Percentiles rank a stretch among this genome's conserved stretches.
Evolutionary conservation across 2,888 invertebrate species (phyloP).

Genomic region (Pheosia gnoma): DNA sequence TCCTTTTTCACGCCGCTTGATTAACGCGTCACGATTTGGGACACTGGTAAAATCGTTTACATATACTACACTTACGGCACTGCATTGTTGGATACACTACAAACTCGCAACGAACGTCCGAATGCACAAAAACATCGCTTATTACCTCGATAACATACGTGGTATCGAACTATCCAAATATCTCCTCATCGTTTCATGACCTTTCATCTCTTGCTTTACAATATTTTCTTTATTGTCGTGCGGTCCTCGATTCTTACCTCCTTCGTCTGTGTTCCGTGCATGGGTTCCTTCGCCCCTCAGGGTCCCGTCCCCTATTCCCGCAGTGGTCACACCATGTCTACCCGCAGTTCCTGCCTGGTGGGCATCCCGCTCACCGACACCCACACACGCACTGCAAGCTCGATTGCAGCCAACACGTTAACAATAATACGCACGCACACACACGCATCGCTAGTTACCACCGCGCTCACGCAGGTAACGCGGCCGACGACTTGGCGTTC

Average conservation of each 20-base stretch:
- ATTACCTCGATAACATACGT: slow-evolving; percentile 21
- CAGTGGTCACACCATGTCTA: slow-evolving; percentile 98
- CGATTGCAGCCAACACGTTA: slow-evolving; percentile 79
- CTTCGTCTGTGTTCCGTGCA: slow-evolving; percentile 9
- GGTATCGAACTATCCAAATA: slow-evolving; percentile 33
- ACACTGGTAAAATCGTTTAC: slow-evolving; percentile 81
- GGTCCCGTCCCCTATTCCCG: slow-evolving; percentile 94
- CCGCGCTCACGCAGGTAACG: slow-evolving; percentile 83
- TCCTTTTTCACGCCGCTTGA: slow-evolving; percentile 84
- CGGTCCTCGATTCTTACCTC: slow-evolving; percentile 15
- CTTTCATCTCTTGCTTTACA: background rate
- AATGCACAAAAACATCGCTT: slow-evolving; percentile 27
- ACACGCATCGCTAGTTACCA: slow-evolving; percentile 82
- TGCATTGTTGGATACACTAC: slow-evolving; percentile 44
- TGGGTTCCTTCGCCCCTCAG: slow-evolving; percentile 34
- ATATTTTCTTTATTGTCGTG: background rate
- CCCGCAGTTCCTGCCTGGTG: slow-evolving; percentile 96
- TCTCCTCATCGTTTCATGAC: slow-evolving; percentile 14
- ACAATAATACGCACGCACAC: slow-evolving; percentile 79
- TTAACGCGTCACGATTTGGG: slow-evolving; percentile 79
- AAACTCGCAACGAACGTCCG: slow-evolving; percentile 33
- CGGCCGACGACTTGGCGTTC: slow-evolving; percentile 62
- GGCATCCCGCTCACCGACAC: slow-evolving; percentile 87
- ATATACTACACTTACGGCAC: slow-evolving; percentile 66
- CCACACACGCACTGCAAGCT: slow-evolving; percentile 86